These are phyloP conservation scores for Neotoxoptera formosana DNA, from an alignment of 1,140 invertebrate genomes.

Conservation along the genomic window DNA sequence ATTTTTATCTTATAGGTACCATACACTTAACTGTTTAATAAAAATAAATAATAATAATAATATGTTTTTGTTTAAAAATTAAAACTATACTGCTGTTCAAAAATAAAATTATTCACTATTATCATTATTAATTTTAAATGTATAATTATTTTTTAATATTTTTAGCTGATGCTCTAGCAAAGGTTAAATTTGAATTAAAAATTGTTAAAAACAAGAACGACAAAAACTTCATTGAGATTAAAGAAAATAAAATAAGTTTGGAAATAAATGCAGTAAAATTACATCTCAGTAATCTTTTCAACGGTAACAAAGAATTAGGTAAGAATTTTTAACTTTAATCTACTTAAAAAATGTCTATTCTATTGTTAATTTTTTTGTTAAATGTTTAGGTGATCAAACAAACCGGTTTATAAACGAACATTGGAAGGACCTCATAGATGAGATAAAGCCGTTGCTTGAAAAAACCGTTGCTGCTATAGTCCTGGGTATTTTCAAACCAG, in stretches of 20 bases:
- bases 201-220: conserved; percentile 55
- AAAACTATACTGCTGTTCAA: no score
- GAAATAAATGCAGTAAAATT: conserved; percentile 58
- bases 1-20: no score
- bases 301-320: conserved; percentile 61
- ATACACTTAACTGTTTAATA: no score
- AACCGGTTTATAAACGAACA: conserved; percentile 73
- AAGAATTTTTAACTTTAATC: conserved; percentile 27
- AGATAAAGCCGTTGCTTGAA: conserved; percentile 71
- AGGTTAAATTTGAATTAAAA: conserved; percentile 39
- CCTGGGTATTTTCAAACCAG: conserved; percentile 48
- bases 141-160: conserved; percentile 26
- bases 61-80: no score
- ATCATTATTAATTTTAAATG: no score
- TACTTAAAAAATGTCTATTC: background rate
- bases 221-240: conserved; percentile 57
- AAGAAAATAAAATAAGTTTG: conserved; percentile 59
- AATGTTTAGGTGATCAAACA: conserved; percentile 63
- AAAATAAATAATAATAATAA: no score
- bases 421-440: conserved; percentile 71
- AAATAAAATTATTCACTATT: no score
- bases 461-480: conserved; percentile 63
- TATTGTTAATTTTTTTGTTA: background rate
- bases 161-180: conserved; percentile 59
- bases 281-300: conserved; percentile 61